phyloP scores from a whole-genome alignment of 2,888 invertebrate genomes.

The Conchocele bisecta region DNA sequence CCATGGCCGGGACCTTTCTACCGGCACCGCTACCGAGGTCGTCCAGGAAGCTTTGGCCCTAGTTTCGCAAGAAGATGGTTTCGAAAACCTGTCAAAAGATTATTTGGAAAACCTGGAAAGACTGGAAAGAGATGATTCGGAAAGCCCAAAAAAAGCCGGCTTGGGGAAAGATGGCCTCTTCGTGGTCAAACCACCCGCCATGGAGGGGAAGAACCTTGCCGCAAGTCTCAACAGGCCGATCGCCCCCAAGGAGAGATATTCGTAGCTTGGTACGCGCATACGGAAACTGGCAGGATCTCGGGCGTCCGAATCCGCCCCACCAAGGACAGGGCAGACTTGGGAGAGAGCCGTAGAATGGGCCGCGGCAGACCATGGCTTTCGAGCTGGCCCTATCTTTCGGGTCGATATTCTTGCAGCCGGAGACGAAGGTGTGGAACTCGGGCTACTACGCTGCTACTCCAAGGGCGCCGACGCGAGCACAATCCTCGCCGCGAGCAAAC shows the following conservation, averaged over 20 bases:
- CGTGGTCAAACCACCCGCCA: constrained; percentile 2
- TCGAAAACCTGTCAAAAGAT: too few relatives aligned
- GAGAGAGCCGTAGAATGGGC: constrained; percentile 1
- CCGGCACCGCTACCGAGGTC: not conserved
- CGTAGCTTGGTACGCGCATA: too few relatives aligned
- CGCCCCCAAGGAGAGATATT: not conserved
- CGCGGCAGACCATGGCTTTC: not conserved
- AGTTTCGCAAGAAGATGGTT: too few relatives aligned
- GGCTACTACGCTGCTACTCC: not conserved
- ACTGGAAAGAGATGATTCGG: too few relatives aligned
- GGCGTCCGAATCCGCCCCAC: not conserved
- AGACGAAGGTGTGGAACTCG: not conserved
- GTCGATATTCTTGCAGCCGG: not conserved
- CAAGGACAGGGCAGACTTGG: not conserved
- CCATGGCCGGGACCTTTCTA: too few relatives aligned
- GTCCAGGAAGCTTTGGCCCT: constrained; percentile 8
- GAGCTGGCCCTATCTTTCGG: not conserved
- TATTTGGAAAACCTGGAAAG: too few relatives aligned
- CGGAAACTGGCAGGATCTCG: not conserved
- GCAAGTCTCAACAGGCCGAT: constrained; percentile 12
- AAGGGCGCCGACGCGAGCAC: too few relatives aligned
- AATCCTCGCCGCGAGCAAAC: too few relatives aligned
- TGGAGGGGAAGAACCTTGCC: too few relatives aligned
- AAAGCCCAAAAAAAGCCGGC: too few relatives aligned
- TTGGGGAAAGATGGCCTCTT: not conserved